A percentile compares a stretch with the other conserved stretches of the same genome.
Conservation (phyloP, 2,888 invertebrate species). For the Stenotaenia linearis region DNA sequence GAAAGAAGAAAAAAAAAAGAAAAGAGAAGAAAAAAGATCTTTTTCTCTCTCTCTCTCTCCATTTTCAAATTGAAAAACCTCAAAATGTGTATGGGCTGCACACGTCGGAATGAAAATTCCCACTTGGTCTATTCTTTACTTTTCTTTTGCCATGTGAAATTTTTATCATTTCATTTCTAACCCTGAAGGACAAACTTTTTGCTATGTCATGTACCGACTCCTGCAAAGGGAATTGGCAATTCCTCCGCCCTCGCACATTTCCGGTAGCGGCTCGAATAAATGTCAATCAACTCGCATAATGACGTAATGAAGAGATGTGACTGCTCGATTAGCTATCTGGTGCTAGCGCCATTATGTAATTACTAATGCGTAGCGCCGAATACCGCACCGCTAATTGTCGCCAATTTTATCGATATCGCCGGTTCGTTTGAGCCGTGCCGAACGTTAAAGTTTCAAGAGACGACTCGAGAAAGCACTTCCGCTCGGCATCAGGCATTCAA, state of each 20-base stretch:
- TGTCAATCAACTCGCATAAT: not conserved
- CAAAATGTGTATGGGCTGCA: conserved; percentile 26
- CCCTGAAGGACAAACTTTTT: conserved; percentile 4
- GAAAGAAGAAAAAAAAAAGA: not conserved
- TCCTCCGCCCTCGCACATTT: not conserved
- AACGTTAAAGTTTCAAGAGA: too few relatives aligned
- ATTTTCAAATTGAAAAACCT: conserved; percentile 24
- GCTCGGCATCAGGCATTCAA: too few relatives aligned
- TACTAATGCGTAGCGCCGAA: not conserved
- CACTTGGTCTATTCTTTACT: conserved; percentile 26
- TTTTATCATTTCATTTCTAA: conserved; percentile 24
- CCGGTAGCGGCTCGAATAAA: not conserved
- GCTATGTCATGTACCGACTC: not conserved
- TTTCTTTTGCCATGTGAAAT: conserved; percentile 26
- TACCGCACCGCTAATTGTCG: not conserved
- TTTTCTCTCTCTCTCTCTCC: not conserved
- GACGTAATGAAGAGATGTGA: not conserved
- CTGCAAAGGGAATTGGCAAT: not conserved
- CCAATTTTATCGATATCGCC: too few relatives aligned
- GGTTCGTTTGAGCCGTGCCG: too few relatives aligned
- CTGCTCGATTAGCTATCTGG: not conserved
- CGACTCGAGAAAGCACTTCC: too few relatives aligned
- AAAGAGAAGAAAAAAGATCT: not conserved
- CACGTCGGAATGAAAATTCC: conserved; percentile 26
- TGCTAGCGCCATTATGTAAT: not conserved